Percentiles rank a stretch among this genome's conserved stretches.
Evolutionary conservation across 2,113 vertebrate species (phyloP).

Genomic region (Amia ocellicauda): DNA sequence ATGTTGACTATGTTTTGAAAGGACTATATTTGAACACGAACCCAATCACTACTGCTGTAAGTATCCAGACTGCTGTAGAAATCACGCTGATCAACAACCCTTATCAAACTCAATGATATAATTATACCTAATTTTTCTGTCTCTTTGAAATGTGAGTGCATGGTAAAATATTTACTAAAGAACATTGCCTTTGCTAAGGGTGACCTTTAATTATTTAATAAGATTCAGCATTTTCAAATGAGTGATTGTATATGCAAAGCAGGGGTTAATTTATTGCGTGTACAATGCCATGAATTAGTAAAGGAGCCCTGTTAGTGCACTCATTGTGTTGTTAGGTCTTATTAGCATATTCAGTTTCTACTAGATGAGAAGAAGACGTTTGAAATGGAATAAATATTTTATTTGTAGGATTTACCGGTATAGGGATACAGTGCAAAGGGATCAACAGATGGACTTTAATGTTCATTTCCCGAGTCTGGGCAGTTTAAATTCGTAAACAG

Average conservation of each 20-base stretch:
- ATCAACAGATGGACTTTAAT: no score
- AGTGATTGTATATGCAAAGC: neutral
- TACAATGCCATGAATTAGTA: neutral
- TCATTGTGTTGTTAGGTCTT: neutral
- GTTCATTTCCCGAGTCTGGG: no score
- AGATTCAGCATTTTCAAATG: slow-evolving; percentile 2
- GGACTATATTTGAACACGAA: no score
- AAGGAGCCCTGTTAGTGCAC: neutral
- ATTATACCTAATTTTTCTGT: neutral
- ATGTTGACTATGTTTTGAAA: no score
- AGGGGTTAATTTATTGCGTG: neutral
- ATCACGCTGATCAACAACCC: neutral
- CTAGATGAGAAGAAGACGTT: neutral
- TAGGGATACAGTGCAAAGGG: no score
- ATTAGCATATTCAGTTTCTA: neutral
- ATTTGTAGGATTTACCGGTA: no score
- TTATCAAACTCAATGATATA: neutral
- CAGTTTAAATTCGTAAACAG: no score
- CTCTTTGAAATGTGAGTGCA: slow-evolving; percentile 4
- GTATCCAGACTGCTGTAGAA: neutral
- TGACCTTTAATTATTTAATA: neutral
- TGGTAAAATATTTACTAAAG: slow-evolving; percentile 7
- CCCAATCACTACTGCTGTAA: no score
- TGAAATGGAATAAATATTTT: no score
- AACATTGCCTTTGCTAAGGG: neutral